Conservation (phyloP, 2,113 vertebrate genomes). For the Dicrurus megarhynchus region DNA sequence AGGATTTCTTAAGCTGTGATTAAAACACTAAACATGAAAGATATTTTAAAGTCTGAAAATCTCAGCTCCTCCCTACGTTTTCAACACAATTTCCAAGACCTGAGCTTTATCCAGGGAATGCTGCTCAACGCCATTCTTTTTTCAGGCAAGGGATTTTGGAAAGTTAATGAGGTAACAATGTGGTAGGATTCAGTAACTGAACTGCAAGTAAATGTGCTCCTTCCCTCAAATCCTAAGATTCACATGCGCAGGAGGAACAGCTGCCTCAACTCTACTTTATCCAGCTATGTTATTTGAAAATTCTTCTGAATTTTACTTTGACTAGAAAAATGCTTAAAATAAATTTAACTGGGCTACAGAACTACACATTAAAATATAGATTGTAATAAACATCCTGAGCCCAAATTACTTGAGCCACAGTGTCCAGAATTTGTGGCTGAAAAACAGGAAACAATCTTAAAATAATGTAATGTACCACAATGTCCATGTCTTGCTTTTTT, state of each 20-base stretch:
- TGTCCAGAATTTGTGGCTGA: background rate
- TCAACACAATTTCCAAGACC: background rate
- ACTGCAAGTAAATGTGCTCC: background rate
- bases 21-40: background rate
- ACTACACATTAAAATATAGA: background rate
- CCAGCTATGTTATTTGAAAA: background rate
- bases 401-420: background rate
- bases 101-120: background rate
- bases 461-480: background rate
- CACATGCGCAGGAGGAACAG: background rate
- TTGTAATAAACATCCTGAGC: background rate
- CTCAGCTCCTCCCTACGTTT: background rate
- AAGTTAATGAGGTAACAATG: background rate
- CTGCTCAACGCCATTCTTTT: background rate
- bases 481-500: background rate
- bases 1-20: background rate
- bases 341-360: background rate
- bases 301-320: background rate
- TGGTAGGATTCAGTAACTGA: background rate
- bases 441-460: background rate
- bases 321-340: background rate
- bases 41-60: background rate
- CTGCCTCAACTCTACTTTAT: background rate
- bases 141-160: background rate
- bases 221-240: background rate